Evolutionary conservation across 2,113 vertebrate species (phyloP), one percentile per base, ranked within the genome.

Genomic region (Labeo catla): DNA sequence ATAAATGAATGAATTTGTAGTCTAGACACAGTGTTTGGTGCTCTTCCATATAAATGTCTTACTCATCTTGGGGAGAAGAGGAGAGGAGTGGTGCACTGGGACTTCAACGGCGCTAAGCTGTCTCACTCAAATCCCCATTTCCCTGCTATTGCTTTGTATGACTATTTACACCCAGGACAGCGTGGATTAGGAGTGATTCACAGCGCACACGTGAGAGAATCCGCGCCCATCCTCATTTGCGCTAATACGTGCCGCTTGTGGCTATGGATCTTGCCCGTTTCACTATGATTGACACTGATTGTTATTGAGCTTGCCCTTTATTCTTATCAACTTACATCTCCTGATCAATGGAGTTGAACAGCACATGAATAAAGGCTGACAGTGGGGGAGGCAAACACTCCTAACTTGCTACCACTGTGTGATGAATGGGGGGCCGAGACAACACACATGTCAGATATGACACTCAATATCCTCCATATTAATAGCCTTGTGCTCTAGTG

Each of bases 301-400:
- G 87, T 87, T 87, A 86, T 87, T 89, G 76, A 89, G 87, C 57
- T 78, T 86, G 81, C 77, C 89, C 86, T 90, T 89, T 89, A 77
- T 84, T 84, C 84, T 70, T 86, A 86, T 89, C 86, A 89, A 77
- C 49, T 23, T 74, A 57, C 66, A 88, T 89, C 84, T 81, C 61
- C 54, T 86, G 87, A 90, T 90, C 87, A 86, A 84, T 88, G 49
- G 57, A 86, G 86, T 82, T 81, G 84, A 86, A 84, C 73, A 45
- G 19, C 47, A 11, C 15, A 65, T 15, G 49, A 89, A 87, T 86
- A 84, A 84, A 86, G 63, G 68, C 76, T 50, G 82, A 82, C 52
- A 66, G n/a, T 28, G 36, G 54, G 70, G 57, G 61, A 81, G 36
- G 76, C 79, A 70, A 45, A 76, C 49, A 28, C 63, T 59, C 21